Evolutionary conservation across 2,797 vertebrate species (phyloP), one percentile per base, ranked within the genome.

Genomic region (Diplodus puntazzo): DNA sequence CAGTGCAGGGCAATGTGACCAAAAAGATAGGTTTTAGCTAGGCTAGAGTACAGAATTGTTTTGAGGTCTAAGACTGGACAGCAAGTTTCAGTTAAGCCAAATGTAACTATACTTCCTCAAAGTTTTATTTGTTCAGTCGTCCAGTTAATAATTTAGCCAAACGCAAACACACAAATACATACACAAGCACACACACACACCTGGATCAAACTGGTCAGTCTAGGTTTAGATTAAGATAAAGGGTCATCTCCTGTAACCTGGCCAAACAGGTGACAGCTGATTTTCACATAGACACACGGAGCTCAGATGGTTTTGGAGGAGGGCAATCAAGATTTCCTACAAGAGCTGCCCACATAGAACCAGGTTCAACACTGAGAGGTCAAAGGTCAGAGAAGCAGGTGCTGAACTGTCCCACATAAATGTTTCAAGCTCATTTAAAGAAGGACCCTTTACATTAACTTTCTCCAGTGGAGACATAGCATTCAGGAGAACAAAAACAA

Each of bases 91-190:
- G 34, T 34, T 61, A 30, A 60, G 21, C 21, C 17, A 62, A 69
- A 68, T 66, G 2, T 43, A 43, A 17, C 43, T 58, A 23, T 57
- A 63, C 2, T 69, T 69, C 27, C 16, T 75, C 42, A 17, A 46
- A 43, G 64, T 45, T 7, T 57, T 75, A 48, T 70, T 73, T 79
- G 61, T 63, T 90, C 52, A 80, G 55, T n/a, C 79, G 46, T 55
- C 66, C 11, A 42, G 84, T 92, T 88, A 93, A 92, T 90, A 39
- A 90, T 88, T 88, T 58, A 91, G 50, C 85, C 42, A 69, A 61
- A 73, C 61, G 61, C 50, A 85, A 81, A 89, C 27, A 89, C 27
- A 43, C 50, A 81, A 75, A 85, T 48, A 65, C 6, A 61, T n/a
- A 49, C 49, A 76, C 21, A 59, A 5, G 6, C 30, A 39, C 34